Evolutionary conservation across 2,113 vertebrate genomes (phyloP).

Genomic region (Carettochelys insculpta): DNA sequence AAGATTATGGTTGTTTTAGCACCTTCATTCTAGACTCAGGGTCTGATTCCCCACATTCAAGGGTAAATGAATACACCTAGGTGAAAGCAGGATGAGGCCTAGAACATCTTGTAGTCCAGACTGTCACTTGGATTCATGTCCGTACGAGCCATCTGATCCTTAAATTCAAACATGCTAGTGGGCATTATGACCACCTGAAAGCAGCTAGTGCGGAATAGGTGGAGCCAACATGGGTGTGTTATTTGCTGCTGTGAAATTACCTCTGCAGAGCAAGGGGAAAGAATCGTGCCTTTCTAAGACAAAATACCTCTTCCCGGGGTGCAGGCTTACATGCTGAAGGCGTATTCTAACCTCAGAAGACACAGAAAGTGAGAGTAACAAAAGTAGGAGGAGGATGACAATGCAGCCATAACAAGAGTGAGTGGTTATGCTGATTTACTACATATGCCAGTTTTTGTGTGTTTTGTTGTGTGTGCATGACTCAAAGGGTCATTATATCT

Average conservation of each 20-base stretch:
- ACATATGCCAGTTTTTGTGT: neutral
- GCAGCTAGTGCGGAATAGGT: neutral
- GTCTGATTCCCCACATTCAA: neutral
- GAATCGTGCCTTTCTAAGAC: neutral
- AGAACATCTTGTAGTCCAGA: neutral
- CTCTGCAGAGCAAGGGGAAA: neutral
- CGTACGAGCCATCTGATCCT: neutral
- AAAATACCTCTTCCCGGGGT: neutral
- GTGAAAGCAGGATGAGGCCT: neutral
- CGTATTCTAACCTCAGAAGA: neutral
- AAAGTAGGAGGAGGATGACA: neutral
- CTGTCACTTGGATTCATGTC: neutral
- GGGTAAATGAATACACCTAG: constrained; percentile 5
- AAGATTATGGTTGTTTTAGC: neutral
- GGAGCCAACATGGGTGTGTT: neutral
- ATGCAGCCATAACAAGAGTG: neutral
- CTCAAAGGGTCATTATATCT: neutral
- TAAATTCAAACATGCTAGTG: neutral
- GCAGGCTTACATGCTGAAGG: neutral
- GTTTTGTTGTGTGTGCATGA: neutral
- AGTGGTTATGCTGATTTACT: neutral
- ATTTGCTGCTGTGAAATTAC: neutral
- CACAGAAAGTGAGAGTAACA: neutral
- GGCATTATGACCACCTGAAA: neutral
- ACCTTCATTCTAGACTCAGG: neutral